Conservation (phyloP, 2,113 vertebrate species). For the Melospiza georgiana region DNA sequence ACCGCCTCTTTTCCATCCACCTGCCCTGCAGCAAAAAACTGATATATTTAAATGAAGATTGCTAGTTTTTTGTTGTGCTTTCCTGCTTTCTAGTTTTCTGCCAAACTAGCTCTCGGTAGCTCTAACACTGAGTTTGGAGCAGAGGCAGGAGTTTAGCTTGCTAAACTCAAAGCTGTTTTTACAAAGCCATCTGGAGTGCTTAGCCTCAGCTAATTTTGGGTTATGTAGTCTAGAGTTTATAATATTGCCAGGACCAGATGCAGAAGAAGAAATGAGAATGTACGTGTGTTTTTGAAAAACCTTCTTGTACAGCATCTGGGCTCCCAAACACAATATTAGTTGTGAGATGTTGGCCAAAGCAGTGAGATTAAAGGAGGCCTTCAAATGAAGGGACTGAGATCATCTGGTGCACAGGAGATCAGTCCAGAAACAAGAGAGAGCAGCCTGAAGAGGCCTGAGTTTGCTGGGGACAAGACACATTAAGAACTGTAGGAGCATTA, state of each 20-base stretch:
- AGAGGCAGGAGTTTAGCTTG: constrained; percentile 11
- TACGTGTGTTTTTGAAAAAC: neutral
- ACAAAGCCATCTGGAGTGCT: constrained; percentile 40
- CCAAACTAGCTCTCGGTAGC: neutral
- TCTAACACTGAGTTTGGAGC: neutral
- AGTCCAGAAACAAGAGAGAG: neutral
- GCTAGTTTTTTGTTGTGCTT: neutral
- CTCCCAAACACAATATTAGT: neutral
- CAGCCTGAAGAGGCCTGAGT: neutral
- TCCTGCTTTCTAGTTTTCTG: neutral
- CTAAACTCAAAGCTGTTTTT: constrained; percentile 38
- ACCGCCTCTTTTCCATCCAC: neutral
- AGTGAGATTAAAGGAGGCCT: neutral
- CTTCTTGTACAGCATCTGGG: neutral
- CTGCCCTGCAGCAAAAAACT: neutral
- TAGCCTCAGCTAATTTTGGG: neutral
- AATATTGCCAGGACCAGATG: constrained; percentile 18
- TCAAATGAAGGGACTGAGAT: neutral
- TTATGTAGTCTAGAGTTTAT: neutral
- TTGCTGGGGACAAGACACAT: neutral
- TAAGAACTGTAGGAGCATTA: neutral
- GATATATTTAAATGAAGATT: constrained; percentile 22
- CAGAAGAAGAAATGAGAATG: neutral
- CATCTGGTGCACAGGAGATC: neutral
- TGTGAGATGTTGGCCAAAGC: neutral